Base-by-base conservation (phyloP, 2,797 vertebrate species). In the Lerista edwardsae region DNA sequence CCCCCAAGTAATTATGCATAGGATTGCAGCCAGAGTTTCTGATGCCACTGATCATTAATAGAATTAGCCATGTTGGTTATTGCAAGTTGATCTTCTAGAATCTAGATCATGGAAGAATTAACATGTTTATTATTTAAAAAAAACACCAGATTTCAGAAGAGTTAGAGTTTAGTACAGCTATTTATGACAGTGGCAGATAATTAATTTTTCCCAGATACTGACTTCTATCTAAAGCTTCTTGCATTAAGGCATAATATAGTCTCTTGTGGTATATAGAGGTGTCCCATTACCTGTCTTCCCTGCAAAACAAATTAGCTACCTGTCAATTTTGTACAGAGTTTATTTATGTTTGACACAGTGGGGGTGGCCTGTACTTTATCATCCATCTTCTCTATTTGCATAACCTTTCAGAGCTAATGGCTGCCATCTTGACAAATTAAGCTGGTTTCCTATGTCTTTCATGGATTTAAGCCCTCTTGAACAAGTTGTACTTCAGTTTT, bases 361-460 rank as follows among this genome's bases (percentile, higher is more conserved):
- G 88, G 90, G 91, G 90, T 91, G 92, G 93, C 88, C 94, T 96
- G 95, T 85, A 90, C 93, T 94, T 93, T 95, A 92, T 96, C 95
- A 95, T 93, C 90, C 92, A 91, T 91, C 90, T 92, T 88, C 92
- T 1, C 51, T 95, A 95, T 95, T 96, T 96, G 95, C 95, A 93
- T 95, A 96, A 95, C 94, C 94, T 95, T 93, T 93, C 89, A 80
- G 89, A 93, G 91, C 90, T 94, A 94, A 93, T 92, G 91, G 92
- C 93, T 94, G 94, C 93, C 95, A 94, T 94, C 93, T 87, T 96
- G 93, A 96, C 92, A 95, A 95, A 95, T 95, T 94, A 94, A 94
- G 77, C 87, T 92, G 80, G 88, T 95, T 96, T 96, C 94, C 93
- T 89, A 91, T 95, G 92, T 93, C 93, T 94, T 95, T 94, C 93